These are phyloP conservation scores for Eremophila alpestris DNA, from an alignment of 2,797 vertebrate species.

Conservation along the genomic window DNA sequence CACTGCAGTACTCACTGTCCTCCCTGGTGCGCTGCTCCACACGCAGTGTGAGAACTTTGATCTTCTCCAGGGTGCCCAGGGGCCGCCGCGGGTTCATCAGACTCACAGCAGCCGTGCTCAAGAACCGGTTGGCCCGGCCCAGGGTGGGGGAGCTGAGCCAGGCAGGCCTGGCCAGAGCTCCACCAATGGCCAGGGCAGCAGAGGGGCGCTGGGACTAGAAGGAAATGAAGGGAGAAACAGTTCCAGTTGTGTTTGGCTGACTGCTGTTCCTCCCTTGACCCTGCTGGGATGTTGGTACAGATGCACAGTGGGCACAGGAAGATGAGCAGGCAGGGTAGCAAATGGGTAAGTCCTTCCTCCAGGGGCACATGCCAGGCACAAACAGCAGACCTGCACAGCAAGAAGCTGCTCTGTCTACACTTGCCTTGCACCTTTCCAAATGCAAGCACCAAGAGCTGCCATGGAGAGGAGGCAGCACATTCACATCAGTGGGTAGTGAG, in stretches of 20 bases:
- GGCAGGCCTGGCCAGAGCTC: slow-evolving; percentile 88
- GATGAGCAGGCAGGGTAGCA: background rate
- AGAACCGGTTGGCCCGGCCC: slow-evolving; percentile 93
- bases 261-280: background rate
- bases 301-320: background rate
- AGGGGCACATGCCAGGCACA: background rate
- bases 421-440: background rate
- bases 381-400: background rate
- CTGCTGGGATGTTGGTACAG: background rate
- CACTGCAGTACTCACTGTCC: slow-evolving; percentile 87
- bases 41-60: slow-evolving; percentile 89
- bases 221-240: background rate
- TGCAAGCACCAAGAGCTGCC: background rate
- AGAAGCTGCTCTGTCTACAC: background rate
- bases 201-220: slow-evolving; percentile 82
- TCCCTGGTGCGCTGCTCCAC: slow-evolving; percentile 94
- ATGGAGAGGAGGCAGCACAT: background rate
- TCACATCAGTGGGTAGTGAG: background rate
- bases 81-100: slow-evolving; percentile 94
- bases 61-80: slow-evolving; percentile 86
- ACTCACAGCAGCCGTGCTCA: slow-evolving; percentile 94
- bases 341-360: background rate
- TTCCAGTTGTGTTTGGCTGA: background rate
- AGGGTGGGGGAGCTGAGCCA: slow-evolving; percentile 96
- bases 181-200: slow-evolving; percentile 86